Conservation (phyloP, 2,888 invertebrate genomes). For the Oligia latruncula region DNA sequence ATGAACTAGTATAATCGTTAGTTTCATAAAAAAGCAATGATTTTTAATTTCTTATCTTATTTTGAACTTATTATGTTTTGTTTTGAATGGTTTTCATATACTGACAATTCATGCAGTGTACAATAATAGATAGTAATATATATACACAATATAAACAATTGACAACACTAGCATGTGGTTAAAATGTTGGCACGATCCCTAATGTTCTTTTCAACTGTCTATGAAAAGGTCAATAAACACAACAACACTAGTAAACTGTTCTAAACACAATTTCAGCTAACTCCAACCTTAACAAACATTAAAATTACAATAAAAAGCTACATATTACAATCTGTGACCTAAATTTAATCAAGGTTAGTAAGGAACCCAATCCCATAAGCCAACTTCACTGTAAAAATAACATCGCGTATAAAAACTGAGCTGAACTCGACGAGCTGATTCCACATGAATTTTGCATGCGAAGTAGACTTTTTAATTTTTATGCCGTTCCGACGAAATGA, state of each 20-base stretch:
- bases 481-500: conserved; percentile 56
- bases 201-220: conserved; percentile 40
- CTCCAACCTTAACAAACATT: neutral
- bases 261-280: neutral
- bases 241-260: neutral
- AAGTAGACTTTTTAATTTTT: conserved; percentile 43
- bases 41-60: neutral
- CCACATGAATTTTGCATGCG: conserved; percentile 38
- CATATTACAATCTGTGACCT: neutral
- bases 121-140: conserved; percentile 4
- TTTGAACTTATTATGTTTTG: neutral
- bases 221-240: conserved; percentile 37
- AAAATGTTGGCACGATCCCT: conserved; percentile 40
- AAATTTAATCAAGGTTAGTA: neutral
- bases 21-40: neutral
- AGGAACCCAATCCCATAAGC: neutral
- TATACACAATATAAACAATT: neutral
- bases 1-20: neutral
- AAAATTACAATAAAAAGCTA: neutral
- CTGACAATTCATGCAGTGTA: neutral
- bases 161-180: neutral
- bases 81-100: neutral
- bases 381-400: conserved; percentile 15
- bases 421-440: conserved; percentile 32
- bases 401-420: conserved; percentile 10